These are phyloP conservation scores for Pteronura brasiliensis DNA, from an alignment of 2,113 vertebrate species.

Conservation along the genomic window DNA sequence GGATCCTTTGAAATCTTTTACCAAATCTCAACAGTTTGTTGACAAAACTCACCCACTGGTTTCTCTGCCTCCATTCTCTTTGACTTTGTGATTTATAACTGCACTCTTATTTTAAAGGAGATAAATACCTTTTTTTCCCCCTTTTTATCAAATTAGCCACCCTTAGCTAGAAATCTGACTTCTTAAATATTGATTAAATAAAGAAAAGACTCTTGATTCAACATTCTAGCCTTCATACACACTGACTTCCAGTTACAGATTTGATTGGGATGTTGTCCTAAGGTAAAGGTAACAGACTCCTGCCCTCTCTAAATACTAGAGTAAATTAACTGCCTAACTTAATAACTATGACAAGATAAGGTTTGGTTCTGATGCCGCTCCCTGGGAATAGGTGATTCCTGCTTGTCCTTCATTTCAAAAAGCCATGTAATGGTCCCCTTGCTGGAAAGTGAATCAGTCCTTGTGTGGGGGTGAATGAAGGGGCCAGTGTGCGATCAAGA, in stretches of 20 bases:
- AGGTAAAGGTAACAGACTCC: neutral
- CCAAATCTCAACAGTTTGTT: neutral
- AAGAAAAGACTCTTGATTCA: neutral
- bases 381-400: neutral
- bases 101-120: neutral
- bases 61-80: neutral
- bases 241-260: neutral
- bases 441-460: neutral
- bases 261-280: neutral
- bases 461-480: neutral
- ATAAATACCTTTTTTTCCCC: neutral
- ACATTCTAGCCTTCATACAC: neutral
- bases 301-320: neutral
- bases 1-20: neutral
- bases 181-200: conserved; percentile 14
- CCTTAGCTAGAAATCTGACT: neutral
- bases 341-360: neutral
- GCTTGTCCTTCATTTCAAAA: neutral
- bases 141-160: neutral
- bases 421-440: neutral
- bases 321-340: neutral
- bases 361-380: neutral
- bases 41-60: neutral
- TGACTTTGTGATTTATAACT: neutral
- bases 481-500: neutral